Evolutionary conservation across 2,113 vertebrate species (phyloP).

Genomic region (Chauna torquata): DNA sequence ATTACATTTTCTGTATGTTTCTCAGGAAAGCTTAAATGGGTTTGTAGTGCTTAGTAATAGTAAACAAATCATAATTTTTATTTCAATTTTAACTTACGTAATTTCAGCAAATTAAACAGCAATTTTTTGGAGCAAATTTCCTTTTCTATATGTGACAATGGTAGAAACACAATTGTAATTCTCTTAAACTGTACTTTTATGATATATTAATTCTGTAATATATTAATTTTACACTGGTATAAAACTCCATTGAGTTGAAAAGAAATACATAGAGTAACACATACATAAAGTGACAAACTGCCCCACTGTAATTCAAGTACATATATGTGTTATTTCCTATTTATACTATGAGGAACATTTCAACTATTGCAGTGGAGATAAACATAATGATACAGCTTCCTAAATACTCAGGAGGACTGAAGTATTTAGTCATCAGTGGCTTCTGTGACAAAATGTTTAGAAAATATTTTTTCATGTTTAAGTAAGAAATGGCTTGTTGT

Average conservation of each 20-base stretch:
- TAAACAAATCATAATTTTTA: background rate
- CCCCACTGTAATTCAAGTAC: background rate
- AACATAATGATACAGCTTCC: no score
- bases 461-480: background rate
- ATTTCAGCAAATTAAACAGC: background rate
- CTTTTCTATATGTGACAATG: background rate
- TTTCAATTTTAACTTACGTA: background rate
- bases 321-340: background rate
- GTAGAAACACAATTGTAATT: background rate
- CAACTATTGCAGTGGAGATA: background rate
- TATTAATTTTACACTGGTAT: no score
- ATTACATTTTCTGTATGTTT: background rate
- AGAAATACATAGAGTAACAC: background rate
- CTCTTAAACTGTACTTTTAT: background rate
- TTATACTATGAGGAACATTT: background rate
- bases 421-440: no score
- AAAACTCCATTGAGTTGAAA: background rate
- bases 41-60: background rate
- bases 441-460: no score
- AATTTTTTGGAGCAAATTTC: background rate
- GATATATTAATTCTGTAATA: background rate
- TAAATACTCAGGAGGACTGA: no score
- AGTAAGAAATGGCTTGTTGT: background rate
- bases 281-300: background rate
- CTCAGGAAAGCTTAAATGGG: background rate